These are phyloP conservation scores for Trogon surrucura DNA, from an alignment of 2,113 vertebrate species.

Conservation along the genomic window DNA sequence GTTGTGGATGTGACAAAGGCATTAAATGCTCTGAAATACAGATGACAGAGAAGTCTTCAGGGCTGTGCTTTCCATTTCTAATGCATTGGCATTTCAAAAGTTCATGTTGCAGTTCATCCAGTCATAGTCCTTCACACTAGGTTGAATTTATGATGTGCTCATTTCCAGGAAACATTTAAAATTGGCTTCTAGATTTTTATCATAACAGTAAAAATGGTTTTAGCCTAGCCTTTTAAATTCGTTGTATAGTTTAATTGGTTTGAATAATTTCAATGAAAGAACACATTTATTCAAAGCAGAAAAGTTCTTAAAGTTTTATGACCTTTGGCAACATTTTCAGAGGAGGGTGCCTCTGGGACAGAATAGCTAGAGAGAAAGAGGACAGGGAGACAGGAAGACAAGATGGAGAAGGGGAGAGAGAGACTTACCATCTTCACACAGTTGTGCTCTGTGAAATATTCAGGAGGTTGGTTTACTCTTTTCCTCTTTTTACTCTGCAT, in stretches of 20 bases:
- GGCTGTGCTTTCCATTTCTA: not conserved
- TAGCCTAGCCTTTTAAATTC: not conserved
- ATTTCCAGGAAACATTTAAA: not conserved
- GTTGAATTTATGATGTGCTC: not conserved
- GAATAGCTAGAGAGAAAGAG: not conserved
- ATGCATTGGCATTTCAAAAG: not conserved
- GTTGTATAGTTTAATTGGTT: not conserved
- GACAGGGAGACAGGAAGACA: not conserved
- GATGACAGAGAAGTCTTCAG: not conserved
- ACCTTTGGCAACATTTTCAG: not conserved
- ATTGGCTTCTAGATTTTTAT: not conserved
- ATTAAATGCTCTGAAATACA: not conserved
- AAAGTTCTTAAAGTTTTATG: not conserved
- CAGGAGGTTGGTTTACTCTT: not conserved
- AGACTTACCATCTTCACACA: not conserved
- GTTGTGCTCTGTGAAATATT: slow-evolving; percentile 18
- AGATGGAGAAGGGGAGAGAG: not conserved
- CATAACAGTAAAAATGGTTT: not conserved
- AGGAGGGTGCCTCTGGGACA: not conserved
- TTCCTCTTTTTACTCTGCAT: not conserved
- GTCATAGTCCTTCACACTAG: not conserved
- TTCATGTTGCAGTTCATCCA: not conserved
- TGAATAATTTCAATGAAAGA: not conserved
- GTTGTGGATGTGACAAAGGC: not conserved
- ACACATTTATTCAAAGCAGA: not conserved